Percentiles rank a stretch among this genome's conserved stretches.
These are phyloP conservation scores for Genyomyrus donnyi DNA, from an alignment of 2,113 vertebrate genomes.

Conservation along the genomic window DNA sequence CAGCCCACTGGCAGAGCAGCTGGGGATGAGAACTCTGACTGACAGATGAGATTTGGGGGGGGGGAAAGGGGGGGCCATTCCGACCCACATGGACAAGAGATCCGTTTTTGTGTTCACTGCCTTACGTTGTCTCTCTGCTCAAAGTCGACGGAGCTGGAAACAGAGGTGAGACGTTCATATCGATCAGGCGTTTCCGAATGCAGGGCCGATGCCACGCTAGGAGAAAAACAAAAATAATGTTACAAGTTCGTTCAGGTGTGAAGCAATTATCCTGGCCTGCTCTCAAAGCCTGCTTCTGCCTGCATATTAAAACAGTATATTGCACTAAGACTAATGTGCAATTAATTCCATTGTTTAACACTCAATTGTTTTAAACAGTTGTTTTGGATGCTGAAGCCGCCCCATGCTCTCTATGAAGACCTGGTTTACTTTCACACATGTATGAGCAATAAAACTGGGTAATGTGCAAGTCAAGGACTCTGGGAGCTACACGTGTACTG, in stretches of 20 bases:
- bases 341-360: neutral
- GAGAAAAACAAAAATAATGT: neutral
- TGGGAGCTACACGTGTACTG: neutral
- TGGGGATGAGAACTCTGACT: neutral
- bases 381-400: neutral
- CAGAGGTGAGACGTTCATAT: conserved; percentile 90
- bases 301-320: neutral
- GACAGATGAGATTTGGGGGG: neutral
- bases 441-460: neutral
- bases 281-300: neutral
- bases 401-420: neutral
- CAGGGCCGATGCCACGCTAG: conserved; percentile 85
- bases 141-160: conserved; percentile 94
- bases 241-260: neutral
- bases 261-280: neutral
- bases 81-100: neutral
- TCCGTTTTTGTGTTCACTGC: conserved; percentile 10
- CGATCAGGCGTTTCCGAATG: conserved; percentile 87
- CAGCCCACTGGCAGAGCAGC: neutral
- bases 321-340: neutral
- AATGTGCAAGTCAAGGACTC: neutral
- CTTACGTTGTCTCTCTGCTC: conserved; percentile 95
- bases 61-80: neutral
- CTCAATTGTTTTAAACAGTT: neutral
- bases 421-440: neutral